Conservation (phyloP, 2,888 invertebrate genomes). For the Phymatocera aterrima region DNA sequence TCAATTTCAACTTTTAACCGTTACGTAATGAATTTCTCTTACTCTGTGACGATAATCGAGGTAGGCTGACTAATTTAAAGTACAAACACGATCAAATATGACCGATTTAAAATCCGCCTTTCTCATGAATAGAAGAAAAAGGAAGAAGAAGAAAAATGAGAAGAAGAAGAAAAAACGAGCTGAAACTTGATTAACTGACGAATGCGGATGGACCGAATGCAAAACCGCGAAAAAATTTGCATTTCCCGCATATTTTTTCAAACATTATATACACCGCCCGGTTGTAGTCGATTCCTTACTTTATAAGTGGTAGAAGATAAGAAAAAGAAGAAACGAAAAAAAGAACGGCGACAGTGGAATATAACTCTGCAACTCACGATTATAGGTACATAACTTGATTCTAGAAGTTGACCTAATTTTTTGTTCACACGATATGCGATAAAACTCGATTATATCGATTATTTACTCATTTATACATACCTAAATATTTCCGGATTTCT, state of each 20-base stretch:
- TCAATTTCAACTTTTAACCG: not conserved
- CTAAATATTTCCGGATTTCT: too few relatives aligned
- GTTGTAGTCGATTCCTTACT: not conserved
- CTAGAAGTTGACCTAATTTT: slow-evolving; percentile 16
- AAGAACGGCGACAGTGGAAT: slow-evolving; percentile 5
- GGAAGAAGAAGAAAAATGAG: not conserved
- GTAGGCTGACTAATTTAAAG: not conserved
- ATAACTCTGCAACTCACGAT: not conserved
- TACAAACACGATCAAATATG: not conserved
- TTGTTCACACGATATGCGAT: too few relatives aligned
- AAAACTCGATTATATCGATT: too few relatives aligned
- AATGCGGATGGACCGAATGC: not conserved
- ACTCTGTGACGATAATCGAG: not conserved
- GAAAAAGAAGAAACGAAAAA: not conserved
- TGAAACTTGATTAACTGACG: not conserved
- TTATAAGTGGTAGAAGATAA: too few relatives aligned
- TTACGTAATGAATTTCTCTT: slow-evolving; percentile 19
- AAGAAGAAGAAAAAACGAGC: not conserved
- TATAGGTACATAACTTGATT: slow-evolving; percentile 5
- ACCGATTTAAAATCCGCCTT: slow-evolving; percentile 19
- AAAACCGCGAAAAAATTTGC: slow-evolving; percentile 1
- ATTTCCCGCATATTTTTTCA: not conserved
- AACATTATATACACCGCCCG: not conserved
- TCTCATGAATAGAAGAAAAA: not conserved
- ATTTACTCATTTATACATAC: too few relatives aligned